Base-by-base conservation (phyloP, 2,888 invertebrate genomes). In the Euphydryas editha region DNA sequence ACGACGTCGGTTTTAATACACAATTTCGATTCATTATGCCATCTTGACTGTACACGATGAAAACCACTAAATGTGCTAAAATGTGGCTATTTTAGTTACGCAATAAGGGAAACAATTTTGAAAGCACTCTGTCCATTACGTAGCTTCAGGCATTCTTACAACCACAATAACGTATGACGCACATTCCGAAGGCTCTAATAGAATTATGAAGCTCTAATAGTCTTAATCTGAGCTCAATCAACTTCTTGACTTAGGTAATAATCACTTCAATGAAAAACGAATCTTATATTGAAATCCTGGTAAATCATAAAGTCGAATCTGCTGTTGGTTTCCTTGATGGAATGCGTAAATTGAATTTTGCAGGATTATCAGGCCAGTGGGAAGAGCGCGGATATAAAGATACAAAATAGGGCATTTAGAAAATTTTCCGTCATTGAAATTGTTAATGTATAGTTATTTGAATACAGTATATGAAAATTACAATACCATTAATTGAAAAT, bases 211-310 rank as follows among this genome's bases (percentile, higher is more conserved):
- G 73, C 77, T 76, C 74, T 84, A 83, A 85, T 84, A 68, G 73
- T 77, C 70, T 76, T 84, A 82, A 85, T 84, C 81, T 77, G 78
- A 81, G 80, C 83, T 81, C 83, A 81, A 81, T 76, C 77, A 66
- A 61, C 21, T 79, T 51, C 49, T 51, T 54, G 17, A 76, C 78
- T 77, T 78, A 75, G 78, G 73, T 76, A 79, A 81, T 78, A 78
- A 81, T 80, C 78, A 76, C 70, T 47, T 44, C 5, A 7, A 15
- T 42, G 54, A 62, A 65, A 72, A 71, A 73, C 72, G 76, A 76
- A 76, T 76, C 73, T 72, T 66, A 67, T 70, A 18, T 59, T 65
- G 69, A 62, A 69, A 79, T 61, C 66, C 75, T 63, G 68, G 69
- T 17, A 68, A 78, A 71, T 76, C 65, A 69, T 70, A 72, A 74